Evolutionary conservation across 2,797 vertebrate genomes (phyloP).

Genomic region (Crenuchus spilurus): DNA sequence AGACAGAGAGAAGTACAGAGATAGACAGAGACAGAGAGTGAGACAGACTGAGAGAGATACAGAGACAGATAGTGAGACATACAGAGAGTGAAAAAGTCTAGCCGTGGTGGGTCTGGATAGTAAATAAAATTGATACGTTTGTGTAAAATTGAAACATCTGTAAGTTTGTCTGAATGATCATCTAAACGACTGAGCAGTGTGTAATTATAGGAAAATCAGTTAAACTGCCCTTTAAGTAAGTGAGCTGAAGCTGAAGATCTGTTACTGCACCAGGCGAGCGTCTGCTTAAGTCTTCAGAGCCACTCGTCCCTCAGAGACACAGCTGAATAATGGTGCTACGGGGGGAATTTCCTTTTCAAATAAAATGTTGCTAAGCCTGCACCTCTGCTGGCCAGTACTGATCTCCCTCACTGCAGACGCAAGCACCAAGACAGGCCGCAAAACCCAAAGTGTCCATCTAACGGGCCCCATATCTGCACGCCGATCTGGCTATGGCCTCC

Average conservation of each 20-base stretch:
- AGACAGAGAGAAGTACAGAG: no score
- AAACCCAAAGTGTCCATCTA: constrained; percentile 57
- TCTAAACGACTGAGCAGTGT: no score
- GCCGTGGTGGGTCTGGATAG: no score
- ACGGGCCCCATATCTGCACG: constrained; percentile 45
- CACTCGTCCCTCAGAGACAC: constrained; percentile 65
- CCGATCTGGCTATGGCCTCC: constrained; percentile 63
- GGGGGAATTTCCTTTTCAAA: constrained; percentile 75
- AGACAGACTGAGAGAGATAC: no score
- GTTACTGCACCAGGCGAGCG: background rate
- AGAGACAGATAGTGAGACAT: no score
- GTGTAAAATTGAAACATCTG: no score
- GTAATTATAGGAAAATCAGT: no score
- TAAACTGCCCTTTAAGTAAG: no score
- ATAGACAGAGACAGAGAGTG: no score
- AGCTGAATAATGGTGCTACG: constrained; percentile 76
- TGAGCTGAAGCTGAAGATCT: background rate
- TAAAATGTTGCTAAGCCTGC: constrained; percentile 76
- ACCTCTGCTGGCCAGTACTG: constrained; percentile 54
- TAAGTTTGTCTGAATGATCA: no score
- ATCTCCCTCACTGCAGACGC: constrained; percentile 60
- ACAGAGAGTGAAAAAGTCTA: no score
- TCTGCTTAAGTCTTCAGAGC: constrained; percentile 77
- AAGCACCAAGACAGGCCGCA: constrained; percentile 56
- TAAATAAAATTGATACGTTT: no score